A percentile compares a stretch with the other conserved stretches of the same genome.
These are phyloP conservation scores for Carettochelys insculpta DNA, from an alignment of 2,113 vertebrate species.

Conservation along the genomic window DNA sequence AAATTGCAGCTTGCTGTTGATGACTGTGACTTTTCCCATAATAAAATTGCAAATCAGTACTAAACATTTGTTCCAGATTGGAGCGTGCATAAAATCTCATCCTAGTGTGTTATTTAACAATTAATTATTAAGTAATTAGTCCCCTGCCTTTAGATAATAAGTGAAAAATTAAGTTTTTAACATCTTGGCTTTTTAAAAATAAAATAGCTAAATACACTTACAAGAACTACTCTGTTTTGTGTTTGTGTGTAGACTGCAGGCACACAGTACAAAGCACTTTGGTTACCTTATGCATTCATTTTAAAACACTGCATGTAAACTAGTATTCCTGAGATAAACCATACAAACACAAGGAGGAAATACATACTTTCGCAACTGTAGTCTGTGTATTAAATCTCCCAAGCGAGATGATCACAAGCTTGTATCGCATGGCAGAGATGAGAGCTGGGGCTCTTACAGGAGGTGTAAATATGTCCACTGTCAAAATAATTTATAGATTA, in stretches of 20 bases:
- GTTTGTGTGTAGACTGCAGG: rapidly evolving
- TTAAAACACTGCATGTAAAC: neutral
- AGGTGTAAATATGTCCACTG: neutral
- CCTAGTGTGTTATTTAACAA: slow-evolving; percentile 27
- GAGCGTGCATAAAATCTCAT: neutral
- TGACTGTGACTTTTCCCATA: neutral
- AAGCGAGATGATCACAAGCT: neutral
- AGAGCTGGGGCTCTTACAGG: neutral
- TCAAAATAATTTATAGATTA: neutral
- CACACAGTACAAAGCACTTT: neutral
- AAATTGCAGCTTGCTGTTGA: rapidly evolving
- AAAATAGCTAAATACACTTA: neutral
- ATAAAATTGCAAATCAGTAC: neutral
- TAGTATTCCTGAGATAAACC: neutral
- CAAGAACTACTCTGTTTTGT: neutral
- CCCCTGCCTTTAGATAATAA: neutral
- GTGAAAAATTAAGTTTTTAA: neutral
- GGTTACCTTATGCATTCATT: neutral
- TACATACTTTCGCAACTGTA: neutral
- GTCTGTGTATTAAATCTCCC: neutral
- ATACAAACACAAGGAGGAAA: neutral
- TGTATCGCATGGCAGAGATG: neutral
- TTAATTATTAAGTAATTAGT: neutral
- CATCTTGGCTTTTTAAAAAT: neutral
- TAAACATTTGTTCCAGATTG: neutral